phyloP scores from a whole-genome alignment of 2,888 invertebrate genomes.

The Aphidius colemani region DNA sequence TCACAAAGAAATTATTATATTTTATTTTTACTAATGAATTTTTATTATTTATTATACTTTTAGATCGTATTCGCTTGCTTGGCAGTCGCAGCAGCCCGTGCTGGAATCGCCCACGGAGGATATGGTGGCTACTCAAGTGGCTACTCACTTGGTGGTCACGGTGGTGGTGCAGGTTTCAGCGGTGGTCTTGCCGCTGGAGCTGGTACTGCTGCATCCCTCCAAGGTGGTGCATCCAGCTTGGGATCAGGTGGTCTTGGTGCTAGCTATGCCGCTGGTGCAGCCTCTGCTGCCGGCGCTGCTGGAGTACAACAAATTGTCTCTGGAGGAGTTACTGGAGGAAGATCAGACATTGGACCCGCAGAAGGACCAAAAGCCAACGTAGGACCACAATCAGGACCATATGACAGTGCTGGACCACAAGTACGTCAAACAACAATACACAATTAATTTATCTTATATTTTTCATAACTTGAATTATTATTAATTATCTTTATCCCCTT shows the following conservation, averaged over 20 bases:
- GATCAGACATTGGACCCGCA: constrained; percentile 59
- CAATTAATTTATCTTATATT: too few species aligned
- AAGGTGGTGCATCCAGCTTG: constrained; percentile 58
- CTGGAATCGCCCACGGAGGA: constrained; percentile 55
- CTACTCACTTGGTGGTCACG: constrained; percentile 39
- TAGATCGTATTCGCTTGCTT: constrained; percentile 60
- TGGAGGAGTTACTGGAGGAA: constrained; percentile 57
- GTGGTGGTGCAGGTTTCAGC: constrained; percentile 54
- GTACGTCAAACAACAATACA: too few species aligned
- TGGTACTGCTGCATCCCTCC: constrained; percentile 56
- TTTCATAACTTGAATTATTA: too few species aligned
- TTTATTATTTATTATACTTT: constrained; percentile 12
- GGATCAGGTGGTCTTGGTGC: constrained; percentile 58
- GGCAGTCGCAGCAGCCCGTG: constrained; percentile 58
- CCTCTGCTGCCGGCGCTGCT: constrained; percentile 57
- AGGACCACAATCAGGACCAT: constrained; percentile 58
- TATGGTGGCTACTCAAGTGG: constrained; percentile 43
- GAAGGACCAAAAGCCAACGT: constrained; percentile 60
- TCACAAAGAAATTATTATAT: too few species aligned
- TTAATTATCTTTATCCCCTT: too few species aligned
- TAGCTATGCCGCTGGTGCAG: constrained; percentile 59
- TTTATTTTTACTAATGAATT: too few species aligned
- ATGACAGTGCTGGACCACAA: constrained; percentile 58
- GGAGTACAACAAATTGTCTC: constrained; percentile 59
- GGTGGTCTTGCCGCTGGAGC: constrained; percentile 58